Evolutionary conservation across 2,797 vertebrate genomes (phyloP).

Genomic region (Vireo griseus): DNA sequence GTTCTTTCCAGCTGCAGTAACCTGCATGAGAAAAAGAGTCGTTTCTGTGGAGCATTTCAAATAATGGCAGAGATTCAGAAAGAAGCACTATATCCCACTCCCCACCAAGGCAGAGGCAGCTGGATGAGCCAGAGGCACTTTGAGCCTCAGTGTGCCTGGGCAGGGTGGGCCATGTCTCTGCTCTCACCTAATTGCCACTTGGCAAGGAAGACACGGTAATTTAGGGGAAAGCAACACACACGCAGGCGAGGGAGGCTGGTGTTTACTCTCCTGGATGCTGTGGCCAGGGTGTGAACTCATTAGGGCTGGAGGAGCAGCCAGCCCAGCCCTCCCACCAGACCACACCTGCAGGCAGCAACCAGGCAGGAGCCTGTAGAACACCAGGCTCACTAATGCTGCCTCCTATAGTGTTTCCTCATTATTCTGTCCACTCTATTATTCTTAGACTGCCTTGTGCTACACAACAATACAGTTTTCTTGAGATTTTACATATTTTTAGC

Average conservation of each 20-base stretch:
- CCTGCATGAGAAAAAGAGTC: background rate
- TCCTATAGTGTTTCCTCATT: background rate
- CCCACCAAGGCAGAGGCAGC: background rate
- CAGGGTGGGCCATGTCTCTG: background rate
- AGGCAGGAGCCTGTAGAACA: background rate
- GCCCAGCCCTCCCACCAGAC: background rate
- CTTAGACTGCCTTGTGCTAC: background rate
- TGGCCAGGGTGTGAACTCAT: rapidly evolving
- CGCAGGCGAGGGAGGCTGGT: rapidly evolving
- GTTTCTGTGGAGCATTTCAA: rapidly evolving
- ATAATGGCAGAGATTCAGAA: background rate
- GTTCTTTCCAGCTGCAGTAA: background rate
- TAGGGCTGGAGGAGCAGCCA: background rate
- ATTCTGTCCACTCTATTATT: background rate
- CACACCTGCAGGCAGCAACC: background rate
- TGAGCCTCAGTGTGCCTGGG: background rate
- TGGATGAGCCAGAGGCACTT: background rate
- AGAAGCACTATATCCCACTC: rapidly evolving
- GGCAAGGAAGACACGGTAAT: rapidly evolving
- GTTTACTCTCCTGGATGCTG: background rate
- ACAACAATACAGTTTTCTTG: background rate
- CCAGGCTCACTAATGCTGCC: background rate
- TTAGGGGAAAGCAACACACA: background rate
- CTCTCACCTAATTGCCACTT: background rate
- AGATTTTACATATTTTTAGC: background rate